Base-by-base conservation (phyloP, 2,888 invertebrate genomes). In the Agonopterix arenella region DNA sequence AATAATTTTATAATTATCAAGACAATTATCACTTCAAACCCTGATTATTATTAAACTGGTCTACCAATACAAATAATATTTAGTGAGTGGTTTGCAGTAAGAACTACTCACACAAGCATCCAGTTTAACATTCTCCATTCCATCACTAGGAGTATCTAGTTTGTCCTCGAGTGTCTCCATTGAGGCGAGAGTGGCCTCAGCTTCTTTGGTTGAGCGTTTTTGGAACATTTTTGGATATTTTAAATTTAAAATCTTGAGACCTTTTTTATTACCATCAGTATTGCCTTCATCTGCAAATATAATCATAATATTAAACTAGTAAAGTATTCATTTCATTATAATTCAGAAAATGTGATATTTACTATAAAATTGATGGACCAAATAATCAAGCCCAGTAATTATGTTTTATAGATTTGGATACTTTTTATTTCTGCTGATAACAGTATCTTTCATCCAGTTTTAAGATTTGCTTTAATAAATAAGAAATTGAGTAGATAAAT, bases 141-240 rank as follows among this genome's bases (percentile, higher is more conserved):
- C 95, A 69, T 94, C 94, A 66, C 93, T 93, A 50, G 93, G 93
- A 11, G 92, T 91, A 59, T 92, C 91, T 49, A 92, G 90, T 59
- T 93, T 93, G 62, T 95, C 95, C 68, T 95, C 95, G 44, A 95
- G 82, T 0, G 95, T 95, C 76, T 96, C 96, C 91, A 94, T 93
- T 5, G 95, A 95, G 1, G 96, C 95, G 47, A 96, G 85, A 13
- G 94, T 93, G 5, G 94, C 94, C 59, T 92, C 92, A n/a, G 80
- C 76, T 52, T 90, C 90, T 51, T 89, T 91, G 46, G 88, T 78
- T 51, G 91, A 90, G 41, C 67, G 82, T 63, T 86, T 90, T 65
- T 92, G 91, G 61, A 92, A 90, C 64, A 91, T 84, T 64, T 90
- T 91, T 42, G 84, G 83, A 60, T 84, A 84, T 60, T 68, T 81